phyloP scores from a whole-genome alignment of 2,113 vertebrate genomes.

The Campylomormyrus numenius region DNA sequence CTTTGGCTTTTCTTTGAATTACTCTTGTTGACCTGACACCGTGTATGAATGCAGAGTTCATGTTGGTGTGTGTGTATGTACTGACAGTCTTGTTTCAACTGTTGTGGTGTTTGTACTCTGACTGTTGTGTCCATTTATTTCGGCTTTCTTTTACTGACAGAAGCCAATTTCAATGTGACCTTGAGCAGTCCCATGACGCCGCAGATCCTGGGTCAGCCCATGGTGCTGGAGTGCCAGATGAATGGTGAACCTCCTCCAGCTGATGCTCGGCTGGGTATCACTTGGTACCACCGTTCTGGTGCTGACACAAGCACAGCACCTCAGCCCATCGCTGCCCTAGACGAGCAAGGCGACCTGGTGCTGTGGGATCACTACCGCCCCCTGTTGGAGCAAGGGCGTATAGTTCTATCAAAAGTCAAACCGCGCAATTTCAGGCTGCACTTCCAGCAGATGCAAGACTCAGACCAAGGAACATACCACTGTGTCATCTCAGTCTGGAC shows the following conservation, averaged over 20 bases:
- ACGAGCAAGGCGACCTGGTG: slow-evolving; percentile 67
- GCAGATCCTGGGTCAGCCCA: slow-evolving; percentile 68
- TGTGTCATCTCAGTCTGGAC: slow-evolving; percentile 74
- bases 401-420: slow-evolving; percentile 62
- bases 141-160: slow-evolving; percentile 44
- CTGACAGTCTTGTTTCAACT: neutral
- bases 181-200: slow-evolving; percentile 62
- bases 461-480: slow-evolving; percentile 75
- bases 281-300: slow-evolving; percentile 68
- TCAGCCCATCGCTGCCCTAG: slow-evolving; percentile 65
- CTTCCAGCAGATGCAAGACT: slow-evolving; percentile 73
- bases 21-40: neutral
- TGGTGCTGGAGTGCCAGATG: slow-evolving; percentile 72
- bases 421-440: slow-evolving; percentile 71
- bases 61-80: neutral
- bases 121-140: neutral
- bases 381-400: slow-evolving; percentile 60
- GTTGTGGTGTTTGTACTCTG: neutral
- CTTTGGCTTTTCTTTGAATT: neutral
- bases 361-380: slow-evolving; percentile 57
- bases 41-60: neutral
- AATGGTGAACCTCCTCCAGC: slow-evolving; percentile 49
- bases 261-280: slow-evolving; percentile 58
- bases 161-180: slow-evolving; percentile 65
- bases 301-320: neutral